Evolutionary conservation across 2,888 invertebrate genomes (phyloP).

Genomic region (Cyrtodaria siliqua): DNA sequence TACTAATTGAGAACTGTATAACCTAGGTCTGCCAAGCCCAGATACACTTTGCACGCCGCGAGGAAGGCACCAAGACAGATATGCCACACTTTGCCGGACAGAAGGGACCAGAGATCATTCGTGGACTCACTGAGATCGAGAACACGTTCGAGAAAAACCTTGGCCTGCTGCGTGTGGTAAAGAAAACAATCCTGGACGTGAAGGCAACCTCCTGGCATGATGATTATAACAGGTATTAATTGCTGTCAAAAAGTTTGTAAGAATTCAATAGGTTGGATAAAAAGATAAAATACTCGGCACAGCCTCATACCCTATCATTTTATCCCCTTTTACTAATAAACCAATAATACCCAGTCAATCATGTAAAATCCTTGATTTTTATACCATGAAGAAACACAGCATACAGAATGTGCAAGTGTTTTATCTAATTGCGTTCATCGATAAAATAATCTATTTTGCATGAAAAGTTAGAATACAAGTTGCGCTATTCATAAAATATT

Average conservation of each 20-base stretch:
- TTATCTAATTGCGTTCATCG: no score
- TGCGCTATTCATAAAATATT: no score
- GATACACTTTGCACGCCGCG: conserved; percentile 93
- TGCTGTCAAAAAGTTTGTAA: not conserved
- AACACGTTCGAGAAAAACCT: conserved; percentile 91
- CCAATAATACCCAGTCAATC: no score
- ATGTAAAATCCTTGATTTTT: no score
- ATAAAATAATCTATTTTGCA: no score
- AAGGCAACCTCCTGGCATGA: conserved; percentile 92
- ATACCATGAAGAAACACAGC: no score
- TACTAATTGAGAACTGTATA: not conserved
- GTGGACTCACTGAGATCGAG: conserved; percentile 89
- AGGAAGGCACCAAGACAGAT: conserved; percentile 90
- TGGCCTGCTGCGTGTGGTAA: conserved; percentile 88
- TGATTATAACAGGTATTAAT: conserved; percentile 86
- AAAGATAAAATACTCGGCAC: no score
- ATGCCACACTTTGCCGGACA: conserved; percentile 93
- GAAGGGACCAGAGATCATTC: conserved; percentile 85
- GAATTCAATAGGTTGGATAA: no score
- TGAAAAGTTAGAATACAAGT: no score
- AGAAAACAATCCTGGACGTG: conserved; percentile 87
- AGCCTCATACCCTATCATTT: not conserved
- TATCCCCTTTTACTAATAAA: not conserved
- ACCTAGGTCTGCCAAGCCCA: conserved; percentile 93
- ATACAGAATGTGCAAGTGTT: no score